Base-by-base conservation (phyloP, 2,797 vertebrate species). In the Liparis tanakae region DNA sequence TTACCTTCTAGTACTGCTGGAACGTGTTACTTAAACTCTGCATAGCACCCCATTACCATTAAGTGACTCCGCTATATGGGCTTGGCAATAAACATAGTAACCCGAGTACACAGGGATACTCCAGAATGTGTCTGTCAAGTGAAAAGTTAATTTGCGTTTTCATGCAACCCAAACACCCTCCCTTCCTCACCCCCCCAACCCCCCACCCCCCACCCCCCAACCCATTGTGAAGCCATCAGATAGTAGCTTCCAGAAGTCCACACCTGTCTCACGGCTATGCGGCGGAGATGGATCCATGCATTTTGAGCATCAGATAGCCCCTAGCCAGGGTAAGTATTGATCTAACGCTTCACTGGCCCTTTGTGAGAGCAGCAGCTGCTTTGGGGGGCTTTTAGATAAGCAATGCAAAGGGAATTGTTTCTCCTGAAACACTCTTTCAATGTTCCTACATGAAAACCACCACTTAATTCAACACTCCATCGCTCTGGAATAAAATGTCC, bases 241-340 rank as follows among this genome's bases (percentile, higher is more conserved):
- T 93, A 93, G 91, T 71, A 76, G 82, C 87, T 85, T 88, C 82
- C 91, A 93, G 88, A 82, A 87, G 90, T 92, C 91, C 87, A 90
- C 93, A 94, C 91, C 94, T 94, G 94, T 94, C 93, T 94, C 62
- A 61, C 81, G 91, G 88, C 94, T 91, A 94, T 94, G 92, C 91
- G 94, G 92, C 93, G 78, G 90, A 94, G 92, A 93, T 92, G 89
- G 92, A 94, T 94, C 91, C 91, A 78, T 91, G 89, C 89, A 91
- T 92, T 93, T 92, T 91, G 87, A 91, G 84, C 90, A 94, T 93
- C 94, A 94, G 94, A 95, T 94, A 94, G 92, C 93, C 91, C 84
- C 91, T 74, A 89, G 91, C 88, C 88, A 70, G 91, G 93, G 91
- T 93, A 89, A 89, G 91, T 95, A 95, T 95, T 94, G 94, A 95